Conservation (phyloP, 2,888 invertebrate genomes). For the Pachycephus smyrnensis region DNA sequence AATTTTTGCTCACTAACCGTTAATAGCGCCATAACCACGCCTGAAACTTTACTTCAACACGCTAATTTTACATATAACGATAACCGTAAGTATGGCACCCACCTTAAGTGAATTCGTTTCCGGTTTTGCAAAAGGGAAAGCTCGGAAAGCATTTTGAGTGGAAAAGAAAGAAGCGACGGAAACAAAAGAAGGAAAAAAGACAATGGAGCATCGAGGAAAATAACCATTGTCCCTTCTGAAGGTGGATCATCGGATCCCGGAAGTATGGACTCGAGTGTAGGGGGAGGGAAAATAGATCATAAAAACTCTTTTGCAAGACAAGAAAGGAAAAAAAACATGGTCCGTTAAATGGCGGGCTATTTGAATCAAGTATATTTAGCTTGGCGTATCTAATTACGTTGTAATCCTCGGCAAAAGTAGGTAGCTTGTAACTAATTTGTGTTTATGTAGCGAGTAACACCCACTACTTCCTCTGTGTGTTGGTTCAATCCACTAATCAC, state of each 20-base stretch:
- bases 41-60: not conserved
- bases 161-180: not conserved
- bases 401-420: constrained; percentile 50
- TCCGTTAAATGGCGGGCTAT: not conserved
- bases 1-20: not conserved
- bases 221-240: not conserved
- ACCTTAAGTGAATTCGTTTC: constrained; percentile 1
- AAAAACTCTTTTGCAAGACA: not conserved
- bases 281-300: not conserved
- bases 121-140: constrained; percentile 1
- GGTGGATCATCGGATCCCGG: not conserved
- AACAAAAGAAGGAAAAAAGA: too few relatives aligned
- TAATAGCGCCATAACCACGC: constrained; percentile 10
- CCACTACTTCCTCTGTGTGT: constrained; percentile 58
- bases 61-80: constrained; percentile 7
- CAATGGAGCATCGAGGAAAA: not conserved
- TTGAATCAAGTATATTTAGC: not conserved
- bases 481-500: constrained; percentile 65
- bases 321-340: not conserved
- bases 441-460: constrained; percentile 66
- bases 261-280: not conserved
- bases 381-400: constrained; percentile 7
- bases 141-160: not conserved
- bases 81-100: constrained; percentile 8
- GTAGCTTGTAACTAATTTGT: constrained; percentile 66